Evolutionary conservation across 1,140 invertebrate genomes (phyloP).

Genomic region (Monochamus saltuarius): DNA sequence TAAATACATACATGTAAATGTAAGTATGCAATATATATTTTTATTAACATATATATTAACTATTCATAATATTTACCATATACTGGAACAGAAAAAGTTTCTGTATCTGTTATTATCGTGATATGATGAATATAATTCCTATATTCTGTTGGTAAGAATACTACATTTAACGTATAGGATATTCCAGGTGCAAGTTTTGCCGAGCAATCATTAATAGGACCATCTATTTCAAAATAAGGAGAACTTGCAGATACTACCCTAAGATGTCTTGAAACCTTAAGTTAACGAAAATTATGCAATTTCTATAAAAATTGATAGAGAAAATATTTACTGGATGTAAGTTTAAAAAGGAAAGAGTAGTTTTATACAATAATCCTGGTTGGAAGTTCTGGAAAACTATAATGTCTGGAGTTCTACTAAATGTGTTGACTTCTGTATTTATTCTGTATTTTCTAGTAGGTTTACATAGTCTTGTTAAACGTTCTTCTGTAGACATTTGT

Average conservation of each 20-base stretch:
- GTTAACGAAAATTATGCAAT: background rate
- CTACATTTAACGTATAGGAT: background rate
- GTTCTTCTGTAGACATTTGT: constrained; percentile 34
- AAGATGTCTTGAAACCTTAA: constrained; percentile 9
- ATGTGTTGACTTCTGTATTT: constrained; percentile 29
- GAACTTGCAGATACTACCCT: background rate
- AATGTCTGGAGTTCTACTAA: constrained; percentile 46
- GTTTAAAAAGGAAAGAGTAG: constrained; percentile 50
- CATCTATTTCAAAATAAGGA: constrained; percentile 12
- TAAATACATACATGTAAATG: too few species aligned
- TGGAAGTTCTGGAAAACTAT: constrained; percentile 54
- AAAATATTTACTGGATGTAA: constrained; percentile 43
- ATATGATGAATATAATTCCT: constrained; percentile 1
- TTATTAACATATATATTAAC: background rate
- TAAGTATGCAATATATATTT: too few species aligned
- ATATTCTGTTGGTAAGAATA: constrained; percentile 7
- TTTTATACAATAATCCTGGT: constrained; percentile 41
- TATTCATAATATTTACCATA: constrained; percentile 10
- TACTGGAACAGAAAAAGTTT: constrained; percentile 12
- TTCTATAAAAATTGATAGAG: constrained; percentile 9
- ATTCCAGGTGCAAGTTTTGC: constrained; percentile 13
- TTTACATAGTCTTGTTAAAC: constrained; percentile 34
- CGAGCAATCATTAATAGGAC: background rate
- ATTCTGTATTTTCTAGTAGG: constrained; percentile 29
- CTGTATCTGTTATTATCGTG: constrained; percentile 3